Percentiles rank a stretch among this genome's conserved stretches.
phyloP scores from a whole-genome alignment of 92 coral and sea anemone species.

The Bergia sp. region DNA sequence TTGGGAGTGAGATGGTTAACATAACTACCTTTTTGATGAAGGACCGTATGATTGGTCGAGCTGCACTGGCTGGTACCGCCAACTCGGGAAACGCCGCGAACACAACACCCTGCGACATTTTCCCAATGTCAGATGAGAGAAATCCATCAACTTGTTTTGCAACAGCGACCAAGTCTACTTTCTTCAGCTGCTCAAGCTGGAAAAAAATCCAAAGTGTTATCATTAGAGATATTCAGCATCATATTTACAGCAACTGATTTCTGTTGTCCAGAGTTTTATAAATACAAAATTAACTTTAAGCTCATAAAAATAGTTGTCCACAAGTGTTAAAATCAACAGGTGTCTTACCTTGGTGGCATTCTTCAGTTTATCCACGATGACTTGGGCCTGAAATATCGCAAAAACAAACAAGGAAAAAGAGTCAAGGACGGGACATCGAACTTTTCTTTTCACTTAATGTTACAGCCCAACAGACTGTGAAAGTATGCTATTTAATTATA shows the following conservation, averaged over 20 bases:
- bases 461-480: too few species aligned
- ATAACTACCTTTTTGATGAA: constrained; percentile 69
- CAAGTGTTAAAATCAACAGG: too few species aligned
- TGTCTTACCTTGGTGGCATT: constrained; percentile 51
- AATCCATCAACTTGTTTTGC: constrained; percentile 88
- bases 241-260: too few species aligned
- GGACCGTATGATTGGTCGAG: constrained; percentile 78
- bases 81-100: constrained; percentile 91
- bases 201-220: neutral
- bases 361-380: constrained; percentile 77
- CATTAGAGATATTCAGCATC: too few species aligned
- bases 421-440: neutral
- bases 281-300: too few species aligned
- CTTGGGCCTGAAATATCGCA: constrained; percentile 77
- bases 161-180: constrained; percentile 77
- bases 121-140: constrained; percentile 92
- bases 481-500: too few species aligned
- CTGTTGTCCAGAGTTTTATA: too few species aligned
- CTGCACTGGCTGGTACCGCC: constrained; percentile 70
- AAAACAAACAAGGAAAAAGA: neutral
- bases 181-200: constrained; percentile 78
- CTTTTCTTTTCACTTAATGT: neutral
- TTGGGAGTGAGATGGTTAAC: too few species aligned
- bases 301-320: too few species aligned
- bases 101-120: constrained; percentile 66